Percentiles rank a stretch among this genome's conserved stretches.
These are phyloP conservation scores for Callionymus lyra DNA, from an alignment of 2,113 vertebrate species.

Conservation along the genomic window DNA sequence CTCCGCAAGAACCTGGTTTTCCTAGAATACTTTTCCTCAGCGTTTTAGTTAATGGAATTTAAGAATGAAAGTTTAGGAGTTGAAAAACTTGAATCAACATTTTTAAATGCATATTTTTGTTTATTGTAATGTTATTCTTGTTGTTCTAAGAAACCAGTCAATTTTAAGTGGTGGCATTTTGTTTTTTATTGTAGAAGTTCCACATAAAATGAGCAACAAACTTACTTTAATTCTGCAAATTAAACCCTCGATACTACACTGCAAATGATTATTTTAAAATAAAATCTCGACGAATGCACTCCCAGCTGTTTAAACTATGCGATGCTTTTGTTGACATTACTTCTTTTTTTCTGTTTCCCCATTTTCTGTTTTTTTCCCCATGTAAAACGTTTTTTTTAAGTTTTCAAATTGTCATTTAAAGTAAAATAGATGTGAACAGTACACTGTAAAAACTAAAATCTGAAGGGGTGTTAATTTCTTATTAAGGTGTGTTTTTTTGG, in stretches of 20 bases:
- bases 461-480: background rate
- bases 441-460: background rate
- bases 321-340: background rate
- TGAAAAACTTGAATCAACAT: too few species aligned
- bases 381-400: background rate
- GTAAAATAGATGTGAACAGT: background rate
- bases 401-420: background rate
- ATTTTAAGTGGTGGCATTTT: slow-evolving; percentile 8
- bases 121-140: too few species aligned
- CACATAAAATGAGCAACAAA: too few species aligned
- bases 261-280: slow-evolving; percentile 48
- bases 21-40: too few species aligned
- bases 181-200: too few species aligned
- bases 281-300: slow-evolving; percentile 7
- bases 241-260: slow-evolving; percentile 42
- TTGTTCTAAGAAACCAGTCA: too few species aligned
- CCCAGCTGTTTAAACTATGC: background rate
- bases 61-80: too few species aligned
- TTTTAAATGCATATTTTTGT: too few species aligned
- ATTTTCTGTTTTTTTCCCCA: background rate
- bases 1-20: slow-evolving; percentile 24
- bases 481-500: background rate
- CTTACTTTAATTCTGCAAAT: slow-evolving; percentile 36
- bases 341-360: background rate
- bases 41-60: slow-evolving; percentile 7